phyloP scores from a whole-genome alignment of 2,113 vertebrate genomes.

The Osmerus mordax region DNA sequence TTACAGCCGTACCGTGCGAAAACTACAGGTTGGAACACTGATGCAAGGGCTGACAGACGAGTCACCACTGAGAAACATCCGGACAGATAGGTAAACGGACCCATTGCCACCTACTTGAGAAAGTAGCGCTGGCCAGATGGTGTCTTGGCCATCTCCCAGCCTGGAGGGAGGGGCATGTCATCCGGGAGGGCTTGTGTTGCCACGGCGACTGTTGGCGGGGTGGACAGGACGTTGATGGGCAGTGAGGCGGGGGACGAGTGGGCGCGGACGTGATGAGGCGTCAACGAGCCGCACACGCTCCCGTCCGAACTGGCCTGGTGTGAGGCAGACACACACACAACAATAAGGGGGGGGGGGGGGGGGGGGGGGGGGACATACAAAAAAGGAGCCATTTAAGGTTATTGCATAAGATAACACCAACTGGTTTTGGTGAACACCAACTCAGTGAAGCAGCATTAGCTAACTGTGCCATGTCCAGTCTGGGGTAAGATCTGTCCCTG shows the following conservation, averaged over 20 bases:
- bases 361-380: not conserved
- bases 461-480: no score
- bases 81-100: not conserved
- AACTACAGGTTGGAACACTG: no score
- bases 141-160: conserved; percentile 98
- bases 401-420: no score
- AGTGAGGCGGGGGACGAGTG: conserved; percentile 91
- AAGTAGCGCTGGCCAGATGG: conserved; percentile 93
- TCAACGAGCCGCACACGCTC: conserved; percentile 80
- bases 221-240: conserved; percentile 74
- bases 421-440: no score
- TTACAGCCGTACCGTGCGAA: conserved; percentile 1
- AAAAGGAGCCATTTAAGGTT: not conserved
- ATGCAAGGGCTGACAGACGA: no score
- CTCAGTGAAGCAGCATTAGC: no score
- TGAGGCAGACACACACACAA: not conserved
- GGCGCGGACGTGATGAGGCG: conserved; percentile 88
- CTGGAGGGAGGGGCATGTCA: conserved; percentile 87
- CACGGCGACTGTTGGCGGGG: conserved; percentile 79
- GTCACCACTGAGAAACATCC: no score
- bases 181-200: conserved; percentile 79
- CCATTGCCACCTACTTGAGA: conserved; percentile 81
- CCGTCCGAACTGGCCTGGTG: conserved; percentile 90
- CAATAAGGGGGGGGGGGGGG: no score
- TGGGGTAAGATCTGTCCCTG: no score